Percentiles rank a stretch among this genome's conserved stretches.
These are phyloP conservation scores for Drosophila acutilabella DNA, from an alignment of 2,888 invertebrate genomes.

Conservation along the genomic window DNA sequence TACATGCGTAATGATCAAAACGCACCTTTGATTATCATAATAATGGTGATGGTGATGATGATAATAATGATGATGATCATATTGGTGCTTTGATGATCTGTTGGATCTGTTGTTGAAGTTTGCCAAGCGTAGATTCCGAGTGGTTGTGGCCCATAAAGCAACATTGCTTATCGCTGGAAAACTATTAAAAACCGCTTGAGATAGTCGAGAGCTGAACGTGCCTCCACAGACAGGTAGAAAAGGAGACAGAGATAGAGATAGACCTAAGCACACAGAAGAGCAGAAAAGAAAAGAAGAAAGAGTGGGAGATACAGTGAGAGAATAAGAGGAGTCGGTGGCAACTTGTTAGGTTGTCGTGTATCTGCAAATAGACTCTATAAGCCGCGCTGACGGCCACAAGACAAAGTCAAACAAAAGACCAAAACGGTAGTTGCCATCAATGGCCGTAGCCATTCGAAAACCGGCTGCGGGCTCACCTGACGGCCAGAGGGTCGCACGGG, in stretches of 20 bases:
- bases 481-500: slow-evolving; percentile 5
- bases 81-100: slow-evolving; percentile 15
- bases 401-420: slow-evolving; percentile 80
- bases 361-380: slow-evolving; percentile 67
- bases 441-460: slow-evolving; percentile 51
- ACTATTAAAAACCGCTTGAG: slow-evolving; percentile 80
- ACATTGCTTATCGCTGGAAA: slow-evolving; percentile 78
- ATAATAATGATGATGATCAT: slow-evolving; percentile 31
- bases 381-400: slow-evolving; percentile 68
- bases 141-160: slow-evolving; percentile 73
- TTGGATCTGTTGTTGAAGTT: slow-evolving; percentile 18
- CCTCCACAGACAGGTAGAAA: background rate
- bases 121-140: slow-evolving; percentile 55
- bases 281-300: slow-evolving; percentile 10
- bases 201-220: slow-evolving; percentile 64
- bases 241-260: slow-evolving; percentile 22
- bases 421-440: slow-evolving; percentile 80
- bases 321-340: slow-evolving; percentile 32
- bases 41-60: slow-evolving; percentile 36
- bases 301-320: slow-evolving; percentile 40
- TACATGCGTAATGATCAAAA: slow-evolving; percentile 68
- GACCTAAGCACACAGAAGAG: slow-evolving; percentile 41
- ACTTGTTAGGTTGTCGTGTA: slow-evolving; percentile 69
- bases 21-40: slow-evolving; percentile 55
- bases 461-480: slow-evolving; percentile 59